These are phyloP conservation scores for Eretmocerus hayati DNA, from an alignment of 2,888 invertebrate species.

Conservation along the genomic window DNA sequence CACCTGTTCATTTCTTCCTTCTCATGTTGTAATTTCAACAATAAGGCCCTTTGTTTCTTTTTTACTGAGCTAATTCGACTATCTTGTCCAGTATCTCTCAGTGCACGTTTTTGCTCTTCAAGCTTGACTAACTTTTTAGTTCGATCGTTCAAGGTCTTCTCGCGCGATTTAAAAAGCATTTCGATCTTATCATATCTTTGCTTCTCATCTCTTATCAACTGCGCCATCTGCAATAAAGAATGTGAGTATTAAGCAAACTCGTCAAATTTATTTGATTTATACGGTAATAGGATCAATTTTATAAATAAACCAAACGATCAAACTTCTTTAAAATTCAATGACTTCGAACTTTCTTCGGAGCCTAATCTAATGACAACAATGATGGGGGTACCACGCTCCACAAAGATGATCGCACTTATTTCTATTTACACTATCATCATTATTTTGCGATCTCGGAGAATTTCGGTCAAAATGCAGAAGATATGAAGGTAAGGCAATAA, in stretches of 20 bases:
- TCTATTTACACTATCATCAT: too few species aligned
- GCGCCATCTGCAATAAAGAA: conserved; percentile 48
- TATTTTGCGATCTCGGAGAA: too few species aligned
- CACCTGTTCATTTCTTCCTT: conserved; percentile 61
- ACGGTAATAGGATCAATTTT: too few species aligned
- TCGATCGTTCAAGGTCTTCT: conserved; percentile 60
- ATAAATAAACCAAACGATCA: too few species aligned
- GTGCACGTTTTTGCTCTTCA: conserved; percentile 57
- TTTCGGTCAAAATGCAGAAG: too few species aligned
- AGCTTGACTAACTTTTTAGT: conserved; percentile 52
- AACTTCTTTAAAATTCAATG: too few species aligned
- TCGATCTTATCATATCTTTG: conserved; percentile 59
- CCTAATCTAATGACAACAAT: too few species aligned
- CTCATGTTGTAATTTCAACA: conserved; percentile 61
- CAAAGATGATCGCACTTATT: too few species aligned
- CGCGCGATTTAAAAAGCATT: conserved; percentile 59
- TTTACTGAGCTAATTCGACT: conserved; percentile 50
- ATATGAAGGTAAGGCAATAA: too few species aligned
- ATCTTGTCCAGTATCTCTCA: conserved; percentile 43
- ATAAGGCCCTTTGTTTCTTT: conserved; percentile 61
- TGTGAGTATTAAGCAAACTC: background rate
- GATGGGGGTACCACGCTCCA: too few species aligned
- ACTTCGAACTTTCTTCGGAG: too few species aligned
- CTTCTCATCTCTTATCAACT: conserved; percentile 63
- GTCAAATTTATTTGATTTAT: background rate